phyloP scores from a whole-genome alignment of 2,797 vertebrate species.

The Myotis planiceps region DNA sequence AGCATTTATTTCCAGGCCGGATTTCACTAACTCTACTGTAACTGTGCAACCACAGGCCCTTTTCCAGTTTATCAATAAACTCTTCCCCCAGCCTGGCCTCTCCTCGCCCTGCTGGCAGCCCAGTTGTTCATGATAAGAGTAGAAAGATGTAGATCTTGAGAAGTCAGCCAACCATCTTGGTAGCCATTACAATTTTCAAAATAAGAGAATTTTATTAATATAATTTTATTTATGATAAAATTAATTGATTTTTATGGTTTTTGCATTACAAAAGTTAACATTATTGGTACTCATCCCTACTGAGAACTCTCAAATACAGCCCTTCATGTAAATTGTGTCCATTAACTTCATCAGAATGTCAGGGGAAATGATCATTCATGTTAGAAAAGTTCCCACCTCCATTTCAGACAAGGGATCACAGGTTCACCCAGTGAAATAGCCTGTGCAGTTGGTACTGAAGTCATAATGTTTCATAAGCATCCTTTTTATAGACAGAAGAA shows the following conservation, averaged over 20 bases:
- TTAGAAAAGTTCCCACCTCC: constrained; percentile 68
- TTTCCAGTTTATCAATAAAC: not conserved
- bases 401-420: constrained; percentile 38
- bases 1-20: constrained; percentile 26
- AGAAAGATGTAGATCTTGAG: constrained; percentile 39
- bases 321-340: constrained; percentile 68
- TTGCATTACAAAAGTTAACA: constrained; percentile 71
- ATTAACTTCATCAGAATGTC: constrained; percentile 68
- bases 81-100: not conserved
- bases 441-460: constrained; percentile 25
- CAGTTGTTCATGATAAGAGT: not conserved
- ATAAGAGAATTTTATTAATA: constrained; percentile 52
- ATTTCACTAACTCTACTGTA: not conserved
- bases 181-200: constrained; percentile 49
- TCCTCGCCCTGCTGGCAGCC: not conserved
- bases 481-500: constrained; percentile 67
- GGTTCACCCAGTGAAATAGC: not conserved
- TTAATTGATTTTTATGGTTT: constrained; percentile 69
- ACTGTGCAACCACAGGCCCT: not conserved
- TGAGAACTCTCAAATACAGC: not conserved
- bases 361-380: constrained; percentile 41
- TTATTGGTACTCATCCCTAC: constrained; percentile 53
- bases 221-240: constrained; percentile 67
- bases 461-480: constrained; percentile 66
- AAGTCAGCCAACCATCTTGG: constrained; percentile 10